These are phyloP conservation scores for Sarcophaga peregrina DNA, from an alignment of 1,140 invertebrate species.

Conservation along the genomic window DNA sequence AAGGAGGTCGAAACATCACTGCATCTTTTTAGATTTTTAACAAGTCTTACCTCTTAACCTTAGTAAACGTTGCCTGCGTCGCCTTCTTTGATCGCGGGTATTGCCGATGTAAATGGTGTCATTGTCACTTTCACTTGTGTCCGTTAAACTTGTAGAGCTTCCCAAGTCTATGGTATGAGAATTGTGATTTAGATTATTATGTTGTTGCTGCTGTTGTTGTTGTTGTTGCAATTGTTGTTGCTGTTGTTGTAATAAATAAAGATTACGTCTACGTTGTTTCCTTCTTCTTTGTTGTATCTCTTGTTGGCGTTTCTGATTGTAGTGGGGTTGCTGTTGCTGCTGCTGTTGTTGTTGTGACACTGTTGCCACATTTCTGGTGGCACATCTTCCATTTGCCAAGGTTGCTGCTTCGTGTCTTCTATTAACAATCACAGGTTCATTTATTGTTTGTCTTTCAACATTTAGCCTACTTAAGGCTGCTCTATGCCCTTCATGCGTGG, in stretches of 20 bases:
- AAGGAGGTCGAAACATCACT: too few species aligned
- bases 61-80: constrained; percentile 22
- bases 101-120: background rate
- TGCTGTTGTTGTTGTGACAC: constrained; percentile 28
- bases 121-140: background rate
- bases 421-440: constrained; percentile 1
- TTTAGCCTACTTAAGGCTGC: constrained; percentile 19
- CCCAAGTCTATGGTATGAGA: constrained; percentile 15
- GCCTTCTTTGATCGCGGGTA: constrained; percentile 27
- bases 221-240: constrained; percentile 20
- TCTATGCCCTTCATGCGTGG: background rate
- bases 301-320: background rate
- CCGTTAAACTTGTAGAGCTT: constrained; percentile 6
- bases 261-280: constrained; percentile 21
- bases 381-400: background rate
- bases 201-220: background rate
- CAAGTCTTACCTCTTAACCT: constrained; percentile 22
- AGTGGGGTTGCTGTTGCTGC: background rate
- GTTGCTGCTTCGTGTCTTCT: background rate
- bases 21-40: background rate
- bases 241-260: constrained; percentile 32
- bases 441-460: constrained; percentile 8
- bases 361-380: constrained; percentile 33
- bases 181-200: background rate
- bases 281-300: constrained; percentile 27